These are phyloP conservation scores for Cyclophora albipunctata DNA, from an alignment of 2,888 invertebrate species.

Conservation along the genomic window DNA sequence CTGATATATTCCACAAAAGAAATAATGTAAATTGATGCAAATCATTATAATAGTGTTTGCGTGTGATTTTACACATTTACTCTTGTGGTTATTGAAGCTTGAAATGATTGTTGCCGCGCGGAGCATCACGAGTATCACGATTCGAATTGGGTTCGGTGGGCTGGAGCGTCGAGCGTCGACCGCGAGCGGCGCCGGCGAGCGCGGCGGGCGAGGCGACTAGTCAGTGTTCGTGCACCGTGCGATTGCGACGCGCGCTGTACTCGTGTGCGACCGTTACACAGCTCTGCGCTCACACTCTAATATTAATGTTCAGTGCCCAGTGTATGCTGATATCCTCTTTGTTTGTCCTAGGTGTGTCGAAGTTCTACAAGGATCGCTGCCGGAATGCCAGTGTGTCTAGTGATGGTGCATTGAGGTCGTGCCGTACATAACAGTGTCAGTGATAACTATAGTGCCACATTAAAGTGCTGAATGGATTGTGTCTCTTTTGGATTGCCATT, in stretches of 20 bases:
- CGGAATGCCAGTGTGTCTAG: conserved; percentile 66
- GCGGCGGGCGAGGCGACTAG: conserved; percentile 5
- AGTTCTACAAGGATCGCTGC: conserved; percentile 38
- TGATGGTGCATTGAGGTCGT: conserved; percentile 67
- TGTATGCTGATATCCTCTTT: conserved; percentile 51
- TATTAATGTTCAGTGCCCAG: conserved; percentile 46
- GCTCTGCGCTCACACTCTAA: conserved; percentile 31
- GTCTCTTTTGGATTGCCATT: conserved; percentile 68
- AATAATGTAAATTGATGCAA: conserved; percentile 20
- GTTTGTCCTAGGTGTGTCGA: conserved; percentile 61
- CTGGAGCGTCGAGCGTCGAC: conserved; percentile 17
- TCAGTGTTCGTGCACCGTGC: conserved; percentile 56
- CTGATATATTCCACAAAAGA: conserved; percentile 11
- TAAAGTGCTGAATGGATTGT: conserved; percentile 69
- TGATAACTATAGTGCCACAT: conserved; percentile 63
- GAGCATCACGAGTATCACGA: conserved; percentile 42
- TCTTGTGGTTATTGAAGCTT: conserved; percentile 57
- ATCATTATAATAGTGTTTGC: conserved; percentile 38
- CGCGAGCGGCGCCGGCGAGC: conserved; percentile 6
- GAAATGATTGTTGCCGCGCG: conserved; percentile 51
- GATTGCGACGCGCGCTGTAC: conserved; percentile 29
- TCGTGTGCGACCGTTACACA: conserved; percentile 14
- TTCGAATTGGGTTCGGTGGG: conserved; percentile 36
- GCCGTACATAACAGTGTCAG: conserved; percentile 60
- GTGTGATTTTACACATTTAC: conserved; percentile 58